Base-by-base conservation (phyloP, 2,113 vertebrate genomes). In the Megaceryle torquata region DNA sequence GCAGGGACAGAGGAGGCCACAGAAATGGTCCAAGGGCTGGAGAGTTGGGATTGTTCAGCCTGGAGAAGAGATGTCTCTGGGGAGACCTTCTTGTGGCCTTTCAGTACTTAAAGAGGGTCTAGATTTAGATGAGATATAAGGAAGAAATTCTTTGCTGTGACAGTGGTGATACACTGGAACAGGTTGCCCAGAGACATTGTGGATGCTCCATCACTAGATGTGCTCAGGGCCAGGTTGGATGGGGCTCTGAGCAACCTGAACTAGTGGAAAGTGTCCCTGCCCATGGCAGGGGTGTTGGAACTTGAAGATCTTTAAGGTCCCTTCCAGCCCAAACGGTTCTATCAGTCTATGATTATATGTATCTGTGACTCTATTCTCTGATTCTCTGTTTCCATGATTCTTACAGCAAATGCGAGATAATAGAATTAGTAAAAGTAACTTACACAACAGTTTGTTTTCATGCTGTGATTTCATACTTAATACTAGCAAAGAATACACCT, bases 191-290 rank as follows among this genome's bases (percentile, higher is more conserved):
- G 41, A 26, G 29, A 63, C 21, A 14, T 1, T 56, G 10, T 28
- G 11, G 20, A 9, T 50, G 17, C 10, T 13, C 13, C 21, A 11
- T 44, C 24, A 9, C 35, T 77, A 41, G 46, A 11, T 51, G 18
- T 3, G 6, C 71, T 82, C 56, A 43, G 41, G 33, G 11, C 3
- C 35, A 33, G 33, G 6, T 0, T 76, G 63, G 35, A 56, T 0
- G 0, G 5, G n/a, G 9, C 11, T 79, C 64, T n/a, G 31, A 60
- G 35, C 7, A 56, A 1, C 6, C 0, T 41, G 33, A 8, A 16
- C 33, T 54, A n/a, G 19, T n/a, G 7, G 4, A 41, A 69, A 15
- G 5, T 28, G 11, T 28, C 21, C 7, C 7, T 68, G 39, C 22
- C 28, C 15, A n/a, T 12, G 31, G 8, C 33, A 76, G 33, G 39